phyloP scores from a whole-genome alignment of 2,113 vertebrate species.

The Silurus meridionalis region DNA sequence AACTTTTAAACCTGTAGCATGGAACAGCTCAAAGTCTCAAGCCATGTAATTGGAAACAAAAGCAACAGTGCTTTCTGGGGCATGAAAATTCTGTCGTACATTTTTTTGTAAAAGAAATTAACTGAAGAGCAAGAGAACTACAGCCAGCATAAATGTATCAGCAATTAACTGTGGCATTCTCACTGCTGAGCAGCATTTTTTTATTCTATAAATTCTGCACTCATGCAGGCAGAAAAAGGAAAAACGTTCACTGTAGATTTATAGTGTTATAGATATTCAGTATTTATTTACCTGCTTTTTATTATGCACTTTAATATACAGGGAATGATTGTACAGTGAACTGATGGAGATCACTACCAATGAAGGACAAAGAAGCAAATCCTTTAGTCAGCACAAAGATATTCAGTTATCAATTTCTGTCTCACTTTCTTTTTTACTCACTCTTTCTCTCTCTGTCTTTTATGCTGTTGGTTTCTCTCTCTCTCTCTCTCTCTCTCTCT shows the following conservation, averaged over 20 bases:
- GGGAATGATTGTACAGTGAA: background rate
- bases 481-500: background rate
- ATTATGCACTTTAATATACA: background rate
- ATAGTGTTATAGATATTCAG: background rate
- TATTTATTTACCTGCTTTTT: background rate
- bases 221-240: background rate
- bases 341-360: background rate
- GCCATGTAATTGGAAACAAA: background rate
- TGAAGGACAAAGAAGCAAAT: constrained; percentile 12
- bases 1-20: background rate
- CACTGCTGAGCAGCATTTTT: background rate
- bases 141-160: background rate
- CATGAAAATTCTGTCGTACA: background rate
- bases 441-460: background rate
- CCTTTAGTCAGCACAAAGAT: background rate
- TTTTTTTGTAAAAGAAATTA: background rate
- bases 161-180: background rate
- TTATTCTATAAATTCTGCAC: background rate
- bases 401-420: background rate
- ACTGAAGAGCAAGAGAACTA: background rate
- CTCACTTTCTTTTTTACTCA: background rate
- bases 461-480: background rate
- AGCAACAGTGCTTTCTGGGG: background rate
- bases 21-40: background rate
- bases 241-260: background rate